Percentiles rank a stretch among this genome's conserved stretches.
These are phyloP conservation scores for Sinocyclocheilus grahami DNA, from an alignment of 2,113 vertebrate species.

Conservation along the genomic window DNA sequence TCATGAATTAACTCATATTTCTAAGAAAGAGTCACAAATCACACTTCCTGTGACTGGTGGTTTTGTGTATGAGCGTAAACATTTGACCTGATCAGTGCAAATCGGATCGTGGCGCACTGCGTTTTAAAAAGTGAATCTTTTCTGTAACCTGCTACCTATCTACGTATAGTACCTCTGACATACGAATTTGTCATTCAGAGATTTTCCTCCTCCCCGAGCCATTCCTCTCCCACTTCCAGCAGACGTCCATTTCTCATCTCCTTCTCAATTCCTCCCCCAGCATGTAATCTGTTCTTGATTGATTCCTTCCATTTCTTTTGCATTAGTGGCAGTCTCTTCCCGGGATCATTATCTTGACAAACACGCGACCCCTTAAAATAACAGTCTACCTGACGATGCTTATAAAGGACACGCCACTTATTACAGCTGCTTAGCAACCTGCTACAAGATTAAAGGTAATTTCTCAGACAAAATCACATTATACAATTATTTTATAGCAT, in stretches of 20 bases:
- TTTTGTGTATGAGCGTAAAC: neutral
- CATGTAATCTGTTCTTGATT: constrained; percentile 28
- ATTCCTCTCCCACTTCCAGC: constrained; percentile 3
- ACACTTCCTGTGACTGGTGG: neutral
- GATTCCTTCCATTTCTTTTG: constrained; percentile 50
- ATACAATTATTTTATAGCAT: neutral
- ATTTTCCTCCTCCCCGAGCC: constrained; percentile 18
- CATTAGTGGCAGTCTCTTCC: constrained; percentile 33
- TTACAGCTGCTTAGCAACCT: neutral
- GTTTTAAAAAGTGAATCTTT: neutral
- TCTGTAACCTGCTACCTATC: neutral
- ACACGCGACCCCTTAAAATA: constrained; percentile 26
- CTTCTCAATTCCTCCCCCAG: constrained; percentile 25
- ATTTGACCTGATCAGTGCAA: neutral
- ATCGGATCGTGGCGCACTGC: neutral
- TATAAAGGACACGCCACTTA: constrained; percentile 19
- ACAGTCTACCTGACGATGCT: constrained; percentile 4
- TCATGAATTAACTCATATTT: neutral
- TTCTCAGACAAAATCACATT: neutral
- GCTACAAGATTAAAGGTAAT: neutral
- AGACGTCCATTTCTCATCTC: constrained; percentile 11
- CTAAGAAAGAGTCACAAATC: neutral
- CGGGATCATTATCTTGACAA: constrained; percentile 35
- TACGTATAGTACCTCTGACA: neutral
- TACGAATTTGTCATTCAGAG: neutral